Evolutionary conservation across 2,888 invertebrate species (phyloP).

Genomic region (Caenorhabditis japonica): DNA sequence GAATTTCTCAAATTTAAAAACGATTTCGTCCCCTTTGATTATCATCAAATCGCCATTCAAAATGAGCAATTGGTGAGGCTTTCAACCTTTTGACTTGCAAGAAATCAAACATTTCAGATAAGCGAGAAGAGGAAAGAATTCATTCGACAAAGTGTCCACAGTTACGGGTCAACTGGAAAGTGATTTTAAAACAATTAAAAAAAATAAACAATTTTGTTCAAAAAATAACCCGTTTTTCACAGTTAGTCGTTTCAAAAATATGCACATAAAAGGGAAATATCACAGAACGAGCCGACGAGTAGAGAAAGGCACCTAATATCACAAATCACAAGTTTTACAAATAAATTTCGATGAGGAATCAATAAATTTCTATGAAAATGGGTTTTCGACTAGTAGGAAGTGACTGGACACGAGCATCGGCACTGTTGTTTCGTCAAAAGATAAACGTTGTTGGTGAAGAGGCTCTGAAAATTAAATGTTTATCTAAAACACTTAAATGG

Average conservation of each 20-base stretch:
- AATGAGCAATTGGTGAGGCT: conserved; percentile 19
- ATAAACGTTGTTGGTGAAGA: conserved; percentile 57
- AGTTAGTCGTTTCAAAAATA: not conserved
- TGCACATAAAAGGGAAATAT: conserved; percentile 5
- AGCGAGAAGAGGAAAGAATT: too few relatives aligned
- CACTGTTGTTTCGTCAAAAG: conserved; percentile 58
- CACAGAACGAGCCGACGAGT: not conserved
- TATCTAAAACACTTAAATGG: conserved; percentile 1
- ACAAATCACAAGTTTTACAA: too few relatives aligned
- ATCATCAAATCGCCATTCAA: conserved; percentile 22
- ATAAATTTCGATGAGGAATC: not conserved
- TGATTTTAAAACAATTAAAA: too few relatives aligned
- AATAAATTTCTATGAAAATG: not conserved
- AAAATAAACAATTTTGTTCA: too few relatives aligned
- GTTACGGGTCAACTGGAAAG: too few relatives aligned
- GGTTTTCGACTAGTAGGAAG: conserved; percentile 21
- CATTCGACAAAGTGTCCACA: too few relatives aligned
- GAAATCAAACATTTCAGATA: too few relatives aligned
- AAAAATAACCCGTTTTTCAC: too few relatives aligned
- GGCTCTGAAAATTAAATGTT: conserved; percentile 30
- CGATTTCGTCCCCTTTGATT: conserved; percentile 23
- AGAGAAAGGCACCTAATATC: too few relatives aligned
- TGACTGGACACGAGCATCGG: conserved; percentile 51
- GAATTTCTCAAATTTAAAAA: conserved; percentile 22
- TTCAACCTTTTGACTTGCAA: not conserved